These are phyloP conservation scores for Lycodopsis pacificus DNA, from an alignment of 2,797 vertebrate species.

Conservation along the genomic window DNA sequence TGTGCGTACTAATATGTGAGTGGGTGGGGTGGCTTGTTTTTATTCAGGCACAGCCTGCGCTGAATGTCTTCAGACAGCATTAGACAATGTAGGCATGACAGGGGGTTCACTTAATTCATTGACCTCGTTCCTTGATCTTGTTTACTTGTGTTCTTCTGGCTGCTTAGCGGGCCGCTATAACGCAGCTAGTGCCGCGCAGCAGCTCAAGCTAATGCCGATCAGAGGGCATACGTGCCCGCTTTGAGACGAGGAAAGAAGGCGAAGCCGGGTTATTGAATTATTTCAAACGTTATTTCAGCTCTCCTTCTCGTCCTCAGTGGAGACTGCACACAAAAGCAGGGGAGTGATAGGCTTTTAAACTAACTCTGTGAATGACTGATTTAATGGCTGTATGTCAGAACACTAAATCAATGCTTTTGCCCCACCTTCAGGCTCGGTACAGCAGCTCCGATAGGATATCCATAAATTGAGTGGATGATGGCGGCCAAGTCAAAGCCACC, in stretches of 20 bases:
- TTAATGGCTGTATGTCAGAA: conserved; percentile 62
- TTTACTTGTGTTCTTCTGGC: conserved; percentile 61
- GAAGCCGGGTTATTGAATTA: conserved; percentile 44
- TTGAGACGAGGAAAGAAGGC: conserved; percentile 23
- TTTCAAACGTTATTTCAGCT: conserved; percentile 53
- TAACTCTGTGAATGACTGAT: conserved; percentile 52
- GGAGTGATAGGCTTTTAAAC: conserved; percentile 67
- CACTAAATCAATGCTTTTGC: conserved; percentile 54
- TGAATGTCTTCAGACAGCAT: conserved; percentile 51
- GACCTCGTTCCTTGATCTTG: conserved; percentile 67
- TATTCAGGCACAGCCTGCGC: conserved; percentile 30
- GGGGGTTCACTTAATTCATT: conserved; percentile 64
- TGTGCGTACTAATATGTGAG: conserved; percentile 19
- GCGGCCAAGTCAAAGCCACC: conserved; percentile 61
- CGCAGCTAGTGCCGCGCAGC: conserved; percentile 23
- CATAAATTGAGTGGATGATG: conserved; percentile 74
- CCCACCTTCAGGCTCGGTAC: conserved; percentile 49
- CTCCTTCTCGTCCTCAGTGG: conserved; percentile 26
- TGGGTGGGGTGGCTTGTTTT: conserved; percentile 27
- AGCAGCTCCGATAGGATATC: conserved; percentile 66
- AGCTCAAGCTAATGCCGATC: conserved; percentile 36
- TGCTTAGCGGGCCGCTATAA: conserved; percentile 39
- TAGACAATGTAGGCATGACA: conserved; percentile 47
- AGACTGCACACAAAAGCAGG: conserved; percentile 14
- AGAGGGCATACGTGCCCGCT: conserved; percentile 22